A percentile compares a stretch with the other conserved stretches of the same genome.
These are phyloP conservation scores for Lithodes maja DNA, from an alignment of 2,888 invertebrate genomes.

Conservation along the genomic window DNA sequence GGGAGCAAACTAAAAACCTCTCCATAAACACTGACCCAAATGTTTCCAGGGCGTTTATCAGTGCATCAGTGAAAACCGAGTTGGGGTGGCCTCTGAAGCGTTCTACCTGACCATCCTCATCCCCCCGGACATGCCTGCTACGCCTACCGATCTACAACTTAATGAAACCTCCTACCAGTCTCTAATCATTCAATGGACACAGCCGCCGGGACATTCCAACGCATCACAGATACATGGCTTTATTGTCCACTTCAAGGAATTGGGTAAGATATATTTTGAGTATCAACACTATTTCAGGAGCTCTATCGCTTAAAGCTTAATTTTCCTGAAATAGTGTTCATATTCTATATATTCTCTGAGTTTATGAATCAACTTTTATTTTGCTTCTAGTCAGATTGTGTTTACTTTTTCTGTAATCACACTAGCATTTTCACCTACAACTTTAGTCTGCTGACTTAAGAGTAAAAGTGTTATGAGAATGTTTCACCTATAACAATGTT, in stretches of 20 bases:
- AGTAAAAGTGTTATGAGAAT: too few species aligned
- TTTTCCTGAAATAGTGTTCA: too few species aligned
- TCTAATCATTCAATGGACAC: constrained; percentile 21
- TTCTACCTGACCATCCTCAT: constrained; percentile 20
- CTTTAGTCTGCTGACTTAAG: too few species aligned
- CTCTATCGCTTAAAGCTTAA: too few species aligned
- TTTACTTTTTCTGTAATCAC: too few species aligned
- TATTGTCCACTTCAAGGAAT: constrained; percentile 26
- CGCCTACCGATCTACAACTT: constrained; percentile 33
- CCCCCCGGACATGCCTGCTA: constrained; percentile 20
- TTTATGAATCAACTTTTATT: too few species aligned
- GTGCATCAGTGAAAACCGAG: constrained; percentile 33
- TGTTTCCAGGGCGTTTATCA: constrained; percentile 40
- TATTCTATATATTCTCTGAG: too few species aligned
- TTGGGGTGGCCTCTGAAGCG: constrained; percentile 43
- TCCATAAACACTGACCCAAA: neutral
- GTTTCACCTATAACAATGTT: too few species aligned
- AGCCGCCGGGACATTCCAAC: neutral
- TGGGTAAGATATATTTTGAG: neutral
- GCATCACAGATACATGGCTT: constrained; percentile 6
- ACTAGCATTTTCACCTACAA: too few species aligned
- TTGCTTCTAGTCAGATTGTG: too few species aligned
- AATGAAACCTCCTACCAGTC: neutral
- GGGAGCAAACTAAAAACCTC: neutral
- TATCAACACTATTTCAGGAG: too few species aligned